These are phyloP conservation scores for Drosophila infuscata DNA, from an alignment of 2,888 invertebrate species.

Conservation along the genomic window DNA sequence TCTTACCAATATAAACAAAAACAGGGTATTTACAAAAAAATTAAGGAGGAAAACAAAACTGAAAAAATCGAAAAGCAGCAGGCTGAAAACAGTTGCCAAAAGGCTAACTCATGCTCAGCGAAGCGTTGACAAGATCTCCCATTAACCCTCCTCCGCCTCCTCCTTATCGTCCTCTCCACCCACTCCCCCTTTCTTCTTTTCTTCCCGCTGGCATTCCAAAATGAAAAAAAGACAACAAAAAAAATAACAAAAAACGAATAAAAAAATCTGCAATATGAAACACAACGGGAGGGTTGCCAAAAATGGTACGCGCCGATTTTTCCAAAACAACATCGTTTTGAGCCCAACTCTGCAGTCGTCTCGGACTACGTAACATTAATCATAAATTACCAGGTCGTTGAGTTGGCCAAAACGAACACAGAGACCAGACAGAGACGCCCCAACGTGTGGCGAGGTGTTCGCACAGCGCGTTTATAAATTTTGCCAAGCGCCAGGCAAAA, in stretches of 20 bases:
- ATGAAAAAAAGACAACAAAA: conserved; percentile 12
- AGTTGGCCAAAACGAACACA: conserved; percentile 58
- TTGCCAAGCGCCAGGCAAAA: conserved; percentile 82
- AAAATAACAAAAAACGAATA: neutral
- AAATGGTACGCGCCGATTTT: conserved; percentile 75
- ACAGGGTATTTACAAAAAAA: neutral
- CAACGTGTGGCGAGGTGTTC: conserved; percentile 80
- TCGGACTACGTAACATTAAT: conserved; percentile 75
- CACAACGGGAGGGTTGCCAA: conserved; percentile 80
- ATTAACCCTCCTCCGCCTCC: conserved; percentile 10
- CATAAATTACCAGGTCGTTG: conserved; percentile 83
- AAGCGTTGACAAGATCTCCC: conserved; percentile 73
- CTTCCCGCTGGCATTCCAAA: conserved; percentile 23
- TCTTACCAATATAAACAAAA: neutral
- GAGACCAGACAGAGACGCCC: conserved; percentile 66
- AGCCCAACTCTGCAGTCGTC: conserved; percentile 31
- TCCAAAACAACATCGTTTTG: conserved; percentile 56
- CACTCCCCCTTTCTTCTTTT: neutral
- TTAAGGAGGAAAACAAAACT: conserved; percentile 5
- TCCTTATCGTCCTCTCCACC: neutral
- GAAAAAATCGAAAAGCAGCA: conserved; percentile 9
- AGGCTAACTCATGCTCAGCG: conserved; percentile 61
- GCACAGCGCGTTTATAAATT: conserved; percentile 82
- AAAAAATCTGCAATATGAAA: conserved; percentile 66
- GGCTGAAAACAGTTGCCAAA: conserved; percentile 39